These are phyloP conservation scores for Ophthalmolycus amberensis DNA, from an alignment of 2,113 vertebrate genomes.

Conservation along the genomic window DNA sequence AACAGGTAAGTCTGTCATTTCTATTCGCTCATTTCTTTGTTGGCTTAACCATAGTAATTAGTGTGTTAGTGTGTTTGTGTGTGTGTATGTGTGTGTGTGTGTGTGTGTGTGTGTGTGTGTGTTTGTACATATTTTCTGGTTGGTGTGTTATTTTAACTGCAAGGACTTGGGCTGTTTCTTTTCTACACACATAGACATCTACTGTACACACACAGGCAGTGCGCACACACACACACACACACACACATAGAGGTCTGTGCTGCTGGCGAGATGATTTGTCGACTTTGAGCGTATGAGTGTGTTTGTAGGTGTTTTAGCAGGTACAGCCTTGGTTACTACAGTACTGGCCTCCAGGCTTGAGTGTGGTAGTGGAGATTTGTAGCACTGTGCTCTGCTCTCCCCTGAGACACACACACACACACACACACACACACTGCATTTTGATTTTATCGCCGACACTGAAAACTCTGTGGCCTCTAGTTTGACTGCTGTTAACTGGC, in stretches of 20 bases:
- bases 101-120: background rate
- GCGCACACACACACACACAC: background rate
- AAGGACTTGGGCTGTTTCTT: constrained; percentile 25
- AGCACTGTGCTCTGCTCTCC: constrained; percentile 28
- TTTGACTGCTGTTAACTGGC: constrained; percentile 13
- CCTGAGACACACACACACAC: constrained; percentile 26
- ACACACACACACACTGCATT: background rate
- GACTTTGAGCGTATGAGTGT: constrained; percentile 13
- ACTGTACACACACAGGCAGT: background rate
- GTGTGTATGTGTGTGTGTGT: background rate
- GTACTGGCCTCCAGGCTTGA: constrained; percentile 53
- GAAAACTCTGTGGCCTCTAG: constrained; percentile 7
- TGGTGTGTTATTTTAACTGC: constrained; percentile 34
- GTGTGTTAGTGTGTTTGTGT: background rate
- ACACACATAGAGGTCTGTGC: constrained; percentile 22
- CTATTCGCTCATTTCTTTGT: constrained; percentile 17
- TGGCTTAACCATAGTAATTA: background rate
- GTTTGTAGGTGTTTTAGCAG: constrained; percentile 57
- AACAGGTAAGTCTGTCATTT: constrained; percentile 57
- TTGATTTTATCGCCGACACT: constrained; percentile 28
- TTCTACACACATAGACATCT: constrained; percentile 4
- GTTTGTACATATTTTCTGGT: constrained; percentile 25
- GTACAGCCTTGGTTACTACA: constrained; percentile 39
- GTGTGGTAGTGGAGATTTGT: constrained; percentile 58
- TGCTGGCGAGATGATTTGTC: constrained; percentile 43